These are phyloP conservation scores for Acrobasis suavella DNA, from an alignment of 2,888 invertebrate genomes.

Conservation along the genomic window DNA sequence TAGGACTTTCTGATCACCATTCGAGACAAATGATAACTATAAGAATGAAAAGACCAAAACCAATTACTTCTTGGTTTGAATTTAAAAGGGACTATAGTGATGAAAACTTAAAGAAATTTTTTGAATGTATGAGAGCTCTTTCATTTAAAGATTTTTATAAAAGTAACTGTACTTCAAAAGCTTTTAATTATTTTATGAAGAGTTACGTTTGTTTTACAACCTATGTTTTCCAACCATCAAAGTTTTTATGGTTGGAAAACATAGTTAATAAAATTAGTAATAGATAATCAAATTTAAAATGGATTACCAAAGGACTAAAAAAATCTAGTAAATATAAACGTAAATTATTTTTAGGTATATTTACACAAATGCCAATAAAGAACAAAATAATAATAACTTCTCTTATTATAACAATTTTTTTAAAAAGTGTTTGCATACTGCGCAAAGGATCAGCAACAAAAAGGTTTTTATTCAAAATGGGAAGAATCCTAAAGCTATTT, in stretches of 20 bases:
- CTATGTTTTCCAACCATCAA: not conserved
- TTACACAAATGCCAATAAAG: not conserved
- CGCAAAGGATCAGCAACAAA: not conserved
- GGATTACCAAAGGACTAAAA: conserved; percentile 4
- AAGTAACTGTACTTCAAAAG: too few relatives aligned
- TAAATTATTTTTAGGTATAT: conserved; percentile 1
- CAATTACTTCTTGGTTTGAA: too few relatives aligned
- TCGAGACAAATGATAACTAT: too few relatives aligned
- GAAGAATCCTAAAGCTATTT: conserved; percentile 4
- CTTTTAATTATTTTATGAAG: not conserved
- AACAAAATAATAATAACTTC: not conserved
- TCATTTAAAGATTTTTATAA: not conserved
- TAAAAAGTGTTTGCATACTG: not conserved
- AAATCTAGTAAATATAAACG: conserved; percentile 1
- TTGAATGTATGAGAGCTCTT: not conserved
- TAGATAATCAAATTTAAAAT: conserved; percentile 4
- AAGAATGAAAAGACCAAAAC: too few relatives aligned
- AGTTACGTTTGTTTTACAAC: not conserved
- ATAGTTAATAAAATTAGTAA: not conserved
- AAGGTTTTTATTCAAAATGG: not conserved
- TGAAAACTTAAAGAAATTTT: too few relatives aligned
- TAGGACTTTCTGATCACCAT: too few relatives aligned
- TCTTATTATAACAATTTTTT: not conserved
- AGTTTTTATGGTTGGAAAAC: too few relatives aligned
- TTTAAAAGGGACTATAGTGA: too few relatives aligned